Conservation (phyloP, 53 echinoderm and acorn worm genomes). For the Luidia sarsii region DNA sequence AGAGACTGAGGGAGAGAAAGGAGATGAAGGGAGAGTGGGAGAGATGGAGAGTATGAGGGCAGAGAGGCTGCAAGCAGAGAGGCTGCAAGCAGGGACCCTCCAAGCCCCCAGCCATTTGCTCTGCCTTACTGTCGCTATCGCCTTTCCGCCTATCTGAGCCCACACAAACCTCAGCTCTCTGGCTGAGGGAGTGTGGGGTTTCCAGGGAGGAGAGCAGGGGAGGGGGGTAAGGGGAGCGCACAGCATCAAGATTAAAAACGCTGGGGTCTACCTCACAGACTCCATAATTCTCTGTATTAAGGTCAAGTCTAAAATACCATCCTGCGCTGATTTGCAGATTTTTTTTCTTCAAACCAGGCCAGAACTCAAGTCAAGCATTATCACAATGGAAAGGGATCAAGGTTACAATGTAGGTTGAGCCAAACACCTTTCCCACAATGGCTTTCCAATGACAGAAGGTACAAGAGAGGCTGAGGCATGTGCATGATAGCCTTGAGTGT, state of each 20-base stretch:
- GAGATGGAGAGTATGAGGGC: no score
- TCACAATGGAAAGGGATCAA: conserved; percentile 35
- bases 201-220: background rate
- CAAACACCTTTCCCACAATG: background rate
- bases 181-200: background rate
- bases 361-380: conserved; percentile 17
- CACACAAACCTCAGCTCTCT: conserved; percentile 18
- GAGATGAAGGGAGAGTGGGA: no score
- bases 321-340: no score
- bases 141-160: conserved; percentile 51
- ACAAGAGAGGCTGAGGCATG: no score
- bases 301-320: conserved; percentile 50
- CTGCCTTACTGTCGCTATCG: conserved; percentile 49
- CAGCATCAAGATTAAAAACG: background rate
- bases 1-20: no score
- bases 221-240: background rate
- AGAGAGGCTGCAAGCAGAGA: no score
- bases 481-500: no score
- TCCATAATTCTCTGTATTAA: conserved; percentile 45
- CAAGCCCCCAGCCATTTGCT: conserved; percentile 41
- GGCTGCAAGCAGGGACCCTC: conserved; percentile 1
- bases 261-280: background rate
- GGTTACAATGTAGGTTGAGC: conserved; percentile 29
- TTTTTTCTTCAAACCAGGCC: no score
- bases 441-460: background rate